A percentile compares a stretch with the other conserved stretches of the same genome.
phyloP scores from a whole-genome alignment of 2,888 invertebrate genomes.

The Eristalis tenax region DNA sequence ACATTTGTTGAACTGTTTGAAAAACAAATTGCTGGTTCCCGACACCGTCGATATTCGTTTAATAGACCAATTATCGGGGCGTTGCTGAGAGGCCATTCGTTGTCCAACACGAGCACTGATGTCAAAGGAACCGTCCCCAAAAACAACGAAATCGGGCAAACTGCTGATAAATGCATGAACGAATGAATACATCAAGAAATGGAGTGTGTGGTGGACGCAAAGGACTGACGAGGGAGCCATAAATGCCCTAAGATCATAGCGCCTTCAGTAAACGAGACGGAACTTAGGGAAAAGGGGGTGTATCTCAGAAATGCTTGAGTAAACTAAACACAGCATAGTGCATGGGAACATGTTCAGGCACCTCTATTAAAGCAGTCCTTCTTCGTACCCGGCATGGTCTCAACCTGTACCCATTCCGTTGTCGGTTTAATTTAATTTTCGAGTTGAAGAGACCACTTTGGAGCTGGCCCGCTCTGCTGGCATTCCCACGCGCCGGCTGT shows the following conservation, averaged over 20 bases:
- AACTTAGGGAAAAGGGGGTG: too few species aligned
- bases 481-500: not conserved
- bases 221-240: not conserved
- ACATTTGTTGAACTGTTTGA: not conserved
- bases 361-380: not conserved
- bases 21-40: not conserved
- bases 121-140: not conserved
- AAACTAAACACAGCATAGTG: not conserved
- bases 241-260: not conserved
- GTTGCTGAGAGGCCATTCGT: not conserved
- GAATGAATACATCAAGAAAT: not conserved
- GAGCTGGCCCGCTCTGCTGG: not conserved
- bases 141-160: not conserved
- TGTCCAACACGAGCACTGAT: not conserved
- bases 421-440: not conserved
- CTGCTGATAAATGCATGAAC: not conserved
- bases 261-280: too few species aligned
- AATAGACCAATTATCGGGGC: not conserved
- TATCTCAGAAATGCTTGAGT: not conserved
- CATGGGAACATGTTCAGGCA: not conserved
- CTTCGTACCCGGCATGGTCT: not conserved
- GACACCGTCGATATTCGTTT: not conserved
- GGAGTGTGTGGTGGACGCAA: not conserved
- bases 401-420: not conserved
- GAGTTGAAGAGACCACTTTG: not conserved